phyloP scores from a whole-genome alignment of 2,888 invertebrate genomes.

The Periphyllus acericola region DNA sequence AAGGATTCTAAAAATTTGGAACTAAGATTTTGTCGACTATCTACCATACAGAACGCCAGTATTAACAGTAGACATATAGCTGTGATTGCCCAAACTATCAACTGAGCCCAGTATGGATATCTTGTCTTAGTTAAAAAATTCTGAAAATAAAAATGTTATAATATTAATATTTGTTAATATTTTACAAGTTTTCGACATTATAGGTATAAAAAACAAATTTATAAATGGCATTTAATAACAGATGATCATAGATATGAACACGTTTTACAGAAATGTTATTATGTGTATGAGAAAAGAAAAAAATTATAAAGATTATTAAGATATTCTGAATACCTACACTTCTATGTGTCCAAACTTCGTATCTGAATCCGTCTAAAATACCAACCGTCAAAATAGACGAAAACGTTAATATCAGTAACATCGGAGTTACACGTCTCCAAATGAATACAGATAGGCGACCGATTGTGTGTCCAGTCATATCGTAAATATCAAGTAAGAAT shows the following conservation, averaged over 20 bases:
- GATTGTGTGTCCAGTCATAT: slow-evolving; percentile 49
- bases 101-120: slow-evolving; percentile 54
- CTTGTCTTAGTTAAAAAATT: slow-evolving; percentile 38
- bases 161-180: neutral
- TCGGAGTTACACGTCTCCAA: slow-evolving; percentile 42
- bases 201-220: neutral
- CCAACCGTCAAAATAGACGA: slow-evolving; percentile 50
- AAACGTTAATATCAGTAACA: slow-evolving; percentile 40
- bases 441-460: slow-evolving; percentile 26
- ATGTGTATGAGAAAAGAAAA: too few species aligned
- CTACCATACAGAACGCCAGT: slow-evolving; percentile 44
- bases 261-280: neutral
- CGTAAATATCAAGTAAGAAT: slow-evolving; percentile 49
- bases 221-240: neutral
- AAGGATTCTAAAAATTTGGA: slow-evolving; percentile 29
- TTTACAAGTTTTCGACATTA: neutral
- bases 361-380: slow-evolving; percentile 47
- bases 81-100: slow-evolving; percentile 48
- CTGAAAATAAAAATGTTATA: slow-evolving; percentile 4
- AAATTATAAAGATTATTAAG: neutral
- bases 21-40: slow-evolving; percentile 25
- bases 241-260: too few species aligned
- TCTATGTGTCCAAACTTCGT: slow-evolving; percentile 43
- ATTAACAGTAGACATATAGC: slow-evolving; percentile 35
- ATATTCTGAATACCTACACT: slow-evolving; percentile 23